Conservation (phyloP, 2,113 vertebrate genomes). For the Tragulus kanchil region DNA sequence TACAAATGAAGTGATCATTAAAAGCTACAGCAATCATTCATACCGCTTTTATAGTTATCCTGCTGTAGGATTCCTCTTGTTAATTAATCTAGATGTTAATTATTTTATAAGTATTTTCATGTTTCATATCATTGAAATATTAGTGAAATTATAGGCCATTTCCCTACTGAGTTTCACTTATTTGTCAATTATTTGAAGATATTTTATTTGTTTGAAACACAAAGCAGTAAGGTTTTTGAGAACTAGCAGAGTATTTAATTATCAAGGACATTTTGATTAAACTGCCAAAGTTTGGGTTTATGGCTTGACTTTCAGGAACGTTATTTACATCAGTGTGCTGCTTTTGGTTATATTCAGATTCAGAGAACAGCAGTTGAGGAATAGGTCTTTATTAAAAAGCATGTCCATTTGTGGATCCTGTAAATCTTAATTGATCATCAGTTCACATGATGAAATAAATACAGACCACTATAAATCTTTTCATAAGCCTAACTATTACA, state of each 20-base stretch:
- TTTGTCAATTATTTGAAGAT: constrained; percentile 72
- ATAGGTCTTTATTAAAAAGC: constrained; percentile 53
- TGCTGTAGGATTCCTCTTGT: constrained; percentile 60
- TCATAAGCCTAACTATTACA: constrained; percentile 15
- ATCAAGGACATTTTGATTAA: constrained; percentile 86
- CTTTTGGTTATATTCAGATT: constrained; percentile 68
- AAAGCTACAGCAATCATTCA: constrained; percentile 56
- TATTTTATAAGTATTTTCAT: constrained; percentile 67
- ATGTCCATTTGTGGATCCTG: constrained; percentile 43
- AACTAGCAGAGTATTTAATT: constrained; percentile 81
- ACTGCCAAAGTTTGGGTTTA: constrained; percentile 88
- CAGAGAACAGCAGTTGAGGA: constrained; percentile 37
- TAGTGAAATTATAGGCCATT: constrained; percentile 57
- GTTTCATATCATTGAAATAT: constrained; percentile 62
- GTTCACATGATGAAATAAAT: constrained; percentile 60
- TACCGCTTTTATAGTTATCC: constrained; percentile 63
- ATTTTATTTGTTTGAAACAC: no score
- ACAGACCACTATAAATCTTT: constrained; percentile 62
- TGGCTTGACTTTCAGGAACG: constrained; percentile 80
- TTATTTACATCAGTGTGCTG: constrained; percentile 78
- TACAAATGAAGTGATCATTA: constrained; percentile 47
- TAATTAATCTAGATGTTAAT: constrained; percentile 59
- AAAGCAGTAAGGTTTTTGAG: constrained; percentile 77
- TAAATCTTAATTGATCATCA: constrained; percentile 41
- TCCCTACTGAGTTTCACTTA: constrained; percentile 63